Conservation (phyloP, 30 jellyfish, hydroid and myxozoan species). For the Aurelia sp. region DNA sequence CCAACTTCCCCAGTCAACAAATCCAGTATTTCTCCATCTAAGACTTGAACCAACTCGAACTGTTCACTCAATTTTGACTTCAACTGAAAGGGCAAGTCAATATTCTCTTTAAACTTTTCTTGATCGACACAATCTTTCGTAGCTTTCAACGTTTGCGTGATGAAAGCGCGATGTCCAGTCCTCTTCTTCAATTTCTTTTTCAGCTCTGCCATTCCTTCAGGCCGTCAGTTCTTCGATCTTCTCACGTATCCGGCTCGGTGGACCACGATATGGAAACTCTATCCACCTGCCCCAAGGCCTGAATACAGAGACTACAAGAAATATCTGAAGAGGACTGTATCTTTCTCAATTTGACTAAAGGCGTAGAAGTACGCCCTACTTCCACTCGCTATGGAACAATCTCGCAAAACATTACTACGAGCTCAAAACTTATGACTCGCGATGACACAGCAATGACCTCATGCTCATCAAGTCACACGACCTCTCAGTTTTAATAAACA, state of each 20-base stretch:
- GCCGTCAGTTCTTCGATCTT: constrained; percentile 2
- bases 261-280: constrained; percentile 10
- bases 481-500: no score
- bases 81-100: constrained; percentile 9
- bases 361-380: no score
- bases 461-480: no score
- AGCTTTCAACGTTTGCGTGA: constrained; percentile 3
- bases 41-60: constrained; percentile 1
- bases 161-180: constrained; percentile 16
- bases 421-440: no score
- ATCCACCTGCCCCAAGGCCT: no score
- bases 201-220: constrained; percentile 19
- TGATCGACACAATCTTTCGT: constrained; percentile 7
- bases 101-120: neutral
- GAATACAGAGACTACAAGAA: no score
- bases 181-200: neutral
- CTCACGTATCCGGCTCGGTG: constrained; percentile 15
- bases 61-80: neutral
- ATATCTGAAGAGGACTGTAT: no score
- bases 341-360: no score
- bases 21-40: constrained; percentile 3
- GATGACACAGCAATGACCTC: no score
- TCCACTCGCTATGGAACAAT: no score
- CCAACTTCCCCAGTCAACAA: constrained; percentile 13
- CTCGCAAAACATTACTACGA: no score